Conservation (phyloP, 2,888 invertebrate species). For the Eucera pruinosa region DNA sequence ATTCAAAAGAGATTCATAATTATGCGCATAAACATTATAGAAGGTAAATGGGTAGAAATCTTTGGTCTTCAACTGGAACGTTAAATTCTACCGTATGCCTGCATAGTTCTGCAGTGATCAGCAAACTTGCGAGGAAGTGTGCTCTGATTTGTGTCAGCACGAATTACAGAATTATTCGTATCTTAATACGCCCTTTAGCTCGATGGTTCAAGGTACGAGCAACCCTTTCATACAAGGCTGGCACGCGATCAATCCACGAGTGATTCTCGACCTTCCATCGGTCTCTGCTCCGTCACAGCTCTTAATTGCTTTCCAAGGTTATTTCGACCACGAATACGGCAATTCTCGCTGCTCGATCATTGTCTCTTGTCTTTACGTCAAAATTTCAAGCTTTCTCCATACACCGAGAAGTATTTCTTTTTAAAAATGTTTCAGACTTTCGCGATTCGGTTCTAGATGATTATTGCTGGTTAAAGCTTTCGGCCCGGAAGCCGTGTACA, state of each 20-base stretch:
- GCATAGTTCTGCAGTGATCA: slow-evolving; percentile 4
- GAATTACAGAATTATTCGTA: slow-evolving; percentile 25
- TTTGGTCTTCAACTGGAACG: too few species aligned
- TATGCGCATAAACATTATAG: not conserved
- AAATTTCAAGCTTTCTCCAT: not conserved
- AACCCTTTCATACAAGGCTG: not conserved
- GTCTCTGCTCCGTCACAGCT: slow-evolving; percentile 39
- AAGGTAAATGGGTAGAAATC: too few species aligned
- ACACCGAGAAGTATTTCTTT: too few species aligned
- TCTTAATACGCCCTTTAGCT: not conserved
- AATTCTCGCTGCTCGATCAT: slow-evolving; percentile 50
- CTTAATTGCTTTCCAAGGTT: slow-evolving; percentile 65
- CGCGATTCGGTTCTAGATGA: too few species aligned
- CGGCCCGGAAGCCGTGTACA: too few species aligned
- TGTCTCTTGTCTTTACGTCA: slow-evolving; percentile 3
- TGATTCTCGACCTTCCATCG: slow-evolving; percentile 30
- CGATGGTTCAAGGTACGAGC: not conserved
- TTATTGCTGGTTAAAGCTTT: too few species aligned
- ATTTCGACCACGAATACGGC: slow-evolving; percentile 25
- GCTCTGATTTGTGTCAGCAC: slow-evolving; percentile 21
- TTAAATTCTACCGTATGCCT: not conserved
- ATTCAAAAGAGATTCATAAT: too few species aligned
- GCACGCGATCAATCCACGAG: slow-evolving; percentile 32
- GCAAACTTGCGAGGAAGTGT: not conserved
- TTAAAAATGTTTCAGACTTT: not conserved